Evolutionary conservation across 2,888 invertebrate genomes (phyloP).

Genomic region (Drosophila quinaria): DNA sequence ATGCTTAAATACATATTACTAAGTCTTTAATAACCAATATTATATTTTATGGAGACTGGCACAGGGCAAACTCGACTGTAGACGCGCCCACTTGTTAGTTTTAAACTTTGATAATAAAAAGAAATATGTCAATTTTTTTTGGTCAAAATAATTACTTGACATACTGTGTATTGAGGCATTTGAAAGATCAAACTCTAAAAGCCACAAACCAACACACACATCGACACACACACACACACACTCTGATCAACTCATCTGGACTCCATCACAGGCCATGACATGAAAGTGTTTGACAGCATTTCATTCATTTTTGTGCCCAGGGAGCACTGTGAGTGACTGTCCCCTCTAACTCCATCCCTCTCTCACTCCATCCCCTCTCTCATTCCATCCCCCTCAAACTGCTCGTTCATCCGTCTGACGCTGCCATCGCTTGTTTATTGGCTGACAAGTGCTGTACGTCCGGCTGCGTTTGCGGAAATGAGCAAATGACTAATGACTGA

Average conservation of each 20-base stretch:
- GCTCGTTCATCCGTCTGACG: constrained; percentile 18
- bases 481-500: constrained; percentile 82
- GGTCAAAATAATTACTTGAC: too few species aligned
- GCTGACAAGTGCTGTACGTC: constrained; percentile 81
- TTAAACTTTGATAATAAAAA: too few species aligned
- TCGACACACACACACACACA: background rate
- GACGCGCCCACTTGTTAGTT: too few species aligned
- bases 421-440: constrained; percentile 74
- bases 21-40: too few species aligned
- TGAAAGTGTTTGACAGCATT: constrained; percentile 39
- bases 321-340: constrained; percentile 10
- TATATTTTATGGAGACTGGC: too few species aligned
- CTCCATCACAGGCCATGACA: constrained; percentile 37
- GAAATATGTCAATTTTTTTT: too few species aligned
- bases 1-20: too few species aligned
- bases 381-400: too few species aligned
- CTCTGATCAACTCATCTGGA: constrained; percentile 17
- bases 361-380: background rate
- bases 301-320: constrained; percentile 48
- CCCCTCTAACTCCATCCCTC: background rate
- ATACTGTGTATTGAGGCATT: background rate
- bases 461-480: constrained; percentile 79
- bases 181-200: background rate
- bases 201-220: background rate
- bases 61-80: too few species aligned